Base-by-base conservation (phyloP, 1,140 invertebrate species). In the Lordiphosa clarofinis region DNA sequence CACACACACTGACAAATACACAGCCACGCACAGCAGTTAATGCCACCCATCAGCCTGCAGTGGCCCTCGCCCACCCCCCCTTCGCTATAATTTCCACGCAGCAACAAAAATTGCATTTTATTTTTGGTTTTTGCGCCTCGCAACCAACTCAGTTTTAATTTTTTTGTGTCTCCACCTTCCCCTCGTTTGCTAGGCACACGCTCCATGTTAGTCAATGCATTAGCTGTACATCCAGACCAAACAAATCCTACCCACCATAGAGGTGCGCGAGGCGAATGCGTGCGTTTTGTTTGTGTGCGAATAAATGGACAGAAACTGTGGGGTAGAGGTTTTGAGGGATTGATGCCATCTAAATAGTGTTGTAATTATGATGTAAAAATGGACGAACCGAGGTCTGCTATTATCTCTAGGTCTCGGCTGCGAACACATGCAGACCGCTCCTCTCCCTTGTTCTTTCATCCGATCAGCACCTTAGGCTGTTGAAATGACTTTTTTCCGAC, bases 61-160 rank as follows among this genome's bases (percentile, higher is more conserved):
- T 11, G 48, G 15, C 19, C 3, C 6, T 13, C 7, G n/a, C 24
- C 11, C 11, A 9, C 31, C 2, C 10, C n/a, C 43, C n/a, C 7
- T 4, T 12, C n/a, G 60, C 72, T 69, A 69, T 82, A 82, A 76
- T 82, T 84, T 76, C 81, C 68, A 76, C 64, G 56, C 78, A 67
- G 67, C 68, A 84, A 84, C 78, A 82, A 82, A 82, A 82, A 82
- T 82, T 76, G 73, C 78, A 82, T 82, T 82, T 82, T 82, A 84
- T 82, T 84, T 82, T 82, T 69, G 60, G 75, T 75, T 66, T 67
- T 71, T 74, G 59, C 53, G 63, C 73, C 63, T 59, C 67, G 37
- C 54, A 56, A 54, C 39, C n/a, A 35, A 54, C 57, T 55, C 58
- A 52, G 56, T 55, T 46, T 31, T 39, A 70, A 55, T 19, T 48